phyloP scores from a whole-genome alignment of 2,797 vertebrate species.

The Catharus ustulatus region DNA sequence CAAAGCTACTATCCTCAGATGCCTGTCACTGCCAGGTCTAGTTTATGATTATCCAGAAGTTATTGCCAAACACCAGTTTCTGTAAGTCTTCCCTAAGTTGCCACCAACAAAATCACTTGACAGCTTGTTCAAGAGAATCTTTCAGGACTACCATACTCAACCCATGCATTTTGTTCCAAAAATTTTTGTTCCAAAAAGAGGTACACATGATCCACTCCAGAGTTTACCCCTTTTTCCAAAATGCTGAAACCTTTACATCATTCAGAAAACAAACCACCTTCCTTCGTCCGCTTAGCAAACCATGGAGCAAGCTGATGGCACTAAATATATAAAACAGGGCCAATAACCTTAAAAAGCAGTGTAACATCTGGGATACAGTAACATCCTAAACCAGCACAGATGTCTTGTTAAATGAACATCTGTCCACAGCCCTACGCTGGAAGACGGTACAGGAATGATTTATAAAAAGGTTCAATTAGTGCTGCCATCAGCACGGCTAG shows the following conservation, averaged over 20 bases:
- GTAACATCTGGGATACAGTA: constrained; percentile 60
- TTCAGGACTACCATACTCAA: background rate
- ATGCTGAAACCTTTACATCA: background rate
- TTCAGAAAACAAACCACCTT: background rate
- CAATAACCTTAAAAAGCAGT: constrained; percentile 50
- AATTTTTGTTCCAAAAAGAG: background rate
- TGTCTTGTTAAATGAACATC: constrained; percentile 66
- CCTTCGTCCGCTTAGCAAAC: background rate
- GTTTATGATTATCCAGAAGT: constrained; percentile 1
- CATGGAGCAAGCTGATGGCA: background rate
- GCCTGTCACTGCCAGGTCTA: background rate
- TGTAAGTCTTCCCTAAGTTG: background rate
- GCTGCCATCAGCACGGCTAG: background rate
- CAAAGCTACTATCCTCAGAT: background rate
- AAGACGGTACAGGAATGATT: constrained; percentile 12
- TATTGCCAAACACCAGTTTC: background rate
- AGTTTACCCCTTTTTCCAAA: background rate
- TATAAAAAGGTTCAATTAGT: constrained; percentile 44
- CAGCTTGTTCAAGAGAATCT: background rate
- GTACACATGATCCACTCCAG: background rate
- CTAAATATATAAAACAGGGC: background rate
- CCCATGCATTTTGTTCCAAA: background rate
- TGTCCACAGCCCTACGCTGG: constrained; percentile 9
- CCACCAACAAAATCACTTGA: background rate
- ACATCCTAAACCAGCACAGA: constrained; percentile 60